Conservation (phyloP, 2,113 vertebrate species). For the Amblyornis subalaris region DNA sequence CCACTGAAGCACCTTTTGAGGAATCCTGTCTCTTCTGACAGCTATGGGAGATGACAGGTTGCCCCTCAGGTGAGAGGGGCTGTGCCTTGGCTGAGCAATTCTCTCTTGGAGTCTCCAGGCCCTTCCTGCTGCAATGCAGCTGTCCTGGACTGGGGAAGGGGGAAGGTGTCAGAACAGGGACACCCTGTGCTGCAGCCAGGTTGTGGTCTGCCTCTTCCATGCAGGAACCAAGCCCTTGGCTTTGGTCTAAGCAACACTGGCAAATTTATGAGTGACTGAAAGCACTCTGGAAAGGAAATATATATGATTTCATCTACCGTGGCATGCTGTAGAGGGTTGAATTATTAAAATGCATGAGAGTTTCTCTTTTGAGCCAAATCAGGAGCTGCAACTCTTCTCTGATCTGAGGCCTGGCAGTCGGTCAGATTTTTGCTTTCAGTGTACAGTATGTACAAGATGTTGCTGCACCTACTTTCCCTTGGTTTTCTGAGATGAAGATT, state of each 20-base stretch:
- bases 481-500: not conserved
- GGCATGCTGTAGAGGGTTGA: not conserved
- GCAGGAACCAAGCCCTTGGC: not conserved
- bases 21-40: not conserved
- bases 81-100: not conserved
- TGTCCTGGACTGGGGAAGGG: not conserved
- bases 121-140: not conserved
- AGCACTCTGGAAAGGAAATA: not conserved
- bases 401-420: not conserved
- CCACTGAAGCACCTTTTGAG: not conserved
- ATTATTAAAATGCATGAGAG: conserved; percentile 1
- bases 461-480: not conserved
- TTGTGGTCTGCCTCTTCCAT: not conserved
- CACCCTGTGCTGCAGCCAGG: not conserved
- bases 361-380: conserved; percentile 23
- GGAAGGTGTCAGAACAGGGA: not conserved
- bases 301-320: not conserved
- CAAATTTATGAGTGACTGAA: conserved; percentile 7
- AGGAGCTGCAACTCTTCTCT: conserved; percentile 14
- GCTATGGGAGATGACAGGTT: not conserved
- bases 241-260: not conserved
- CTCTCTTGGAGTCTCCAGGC: rapidly evolving
- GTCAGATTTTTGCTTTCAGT: conserved; percentile 6
- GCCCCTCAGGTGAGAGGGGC: not conserved
- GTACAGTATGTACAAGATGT: not conserved